These are phyloP conservation scores for Apodemia mormo DNA, from an alignment of 2,888 invertebrate genomes.

Conservation along the genomic window DNA sequence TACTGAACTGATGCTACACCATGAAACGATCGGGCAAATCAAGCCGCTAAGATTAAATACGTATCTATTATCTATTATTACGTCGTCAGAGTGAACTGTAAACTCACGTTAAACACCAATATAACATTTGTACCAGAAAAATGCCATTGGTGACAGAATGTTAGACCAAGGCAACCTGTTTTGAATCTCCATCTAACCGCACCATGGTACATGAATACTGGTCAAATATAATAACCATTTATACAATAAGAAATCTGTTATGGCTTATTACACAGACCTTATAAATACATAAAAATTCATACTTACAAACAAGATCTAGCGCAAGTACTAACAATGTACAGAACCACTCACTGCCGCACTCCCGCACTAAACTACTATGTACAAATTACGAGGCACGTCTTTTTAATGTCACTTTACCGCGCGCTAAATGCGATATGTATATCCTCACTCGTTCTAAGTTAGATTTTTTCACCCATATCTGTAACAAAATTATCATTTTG, in stretches of 20 bases:
- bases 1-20: no score
- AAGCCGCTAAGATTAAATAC: no score
- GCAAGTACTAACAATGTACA: constrained; percentile 35
- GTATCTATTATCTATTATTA: no score
- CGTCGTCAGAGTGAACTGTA: no score
- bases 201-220: background rate
- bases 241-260: background rate
- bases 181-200: no score
- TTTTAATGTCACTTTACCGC: constrained; percentile 94
- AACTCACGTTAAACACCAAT: no score
- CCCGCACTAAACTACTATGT: constrained; percentile 26
- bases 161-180: no score
- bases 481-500: constrained; percentile 51
- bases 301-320: constrained; percentile 18
- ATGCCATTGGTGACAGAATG: no score
- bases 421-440: constrained; percentile 90
- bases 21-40: no score
- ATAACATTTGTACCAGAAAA: no score
- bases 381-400: constrained; percentile 87
- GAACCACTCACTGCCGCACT: constrained; percentile 33
- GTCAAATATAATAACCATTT: background rate
- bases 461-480: constrained; percentile 95
- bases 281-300: constrained; percentile 21
- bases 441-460: constrained; percentile 89
- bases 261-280: constrained; percentile 20